Percentiles rank a stretch among this genome's conserved stretches.
phyloP scores from a whole-genome alignment of 2,797 vertebrate genomes.

The Monodelphis domestica region DNA sequence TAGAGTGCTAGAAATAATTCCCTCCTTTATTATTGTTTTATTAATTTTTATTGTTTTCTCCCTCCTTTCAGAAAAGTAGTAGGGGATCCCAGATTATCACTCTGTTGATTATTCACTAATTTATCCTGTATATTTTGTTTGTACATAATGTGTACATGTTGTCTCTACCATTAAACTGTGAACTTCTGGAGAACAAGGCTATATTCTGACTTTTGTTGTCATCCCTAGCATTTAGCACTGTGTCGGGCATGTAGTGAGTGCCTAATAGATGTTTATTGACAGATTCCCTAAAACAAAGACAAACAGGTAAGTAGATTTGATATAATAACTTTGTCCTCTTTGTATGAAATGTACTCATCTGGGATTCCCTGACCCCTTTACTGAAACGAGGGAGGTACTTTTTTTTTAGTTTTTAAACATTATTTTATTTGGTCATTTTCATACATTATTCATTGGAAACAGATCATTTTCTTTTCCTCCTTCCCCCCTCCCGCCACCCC shows the following conservation, averaged over 20 bases:
- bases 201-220: neutral
- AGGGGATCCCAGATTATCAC: no score
- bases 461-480: no score
- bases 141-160: neutral
- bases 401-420: no score
- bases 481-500: no score
- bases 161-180: neutral
- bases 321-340: neutral
- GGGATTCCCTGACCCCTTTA: neutral
- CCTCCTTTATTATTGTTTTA: no score
- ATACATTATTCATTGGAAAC: no score
- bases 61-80: no score
- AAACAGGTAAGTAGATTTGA: neutral
- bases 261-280: neutral
- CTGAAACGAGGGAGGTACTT: neutral
- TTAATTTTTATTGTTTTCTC: no score
- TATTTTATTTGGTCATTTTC: no score
- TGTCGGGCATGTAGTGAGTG: neutral
- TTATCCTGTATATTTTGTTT: neutral
- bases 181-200: neutral
- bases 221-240: neutral
- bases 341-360: neutral
- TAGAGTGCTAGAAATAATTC: no score
- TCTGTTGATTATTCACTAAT: neutral
- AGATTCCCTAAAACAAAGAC: neutral